Base-by-base conservation (phyloP, 2,113 vertebrate genomes). In the Australoheros scitulus region DNA sequence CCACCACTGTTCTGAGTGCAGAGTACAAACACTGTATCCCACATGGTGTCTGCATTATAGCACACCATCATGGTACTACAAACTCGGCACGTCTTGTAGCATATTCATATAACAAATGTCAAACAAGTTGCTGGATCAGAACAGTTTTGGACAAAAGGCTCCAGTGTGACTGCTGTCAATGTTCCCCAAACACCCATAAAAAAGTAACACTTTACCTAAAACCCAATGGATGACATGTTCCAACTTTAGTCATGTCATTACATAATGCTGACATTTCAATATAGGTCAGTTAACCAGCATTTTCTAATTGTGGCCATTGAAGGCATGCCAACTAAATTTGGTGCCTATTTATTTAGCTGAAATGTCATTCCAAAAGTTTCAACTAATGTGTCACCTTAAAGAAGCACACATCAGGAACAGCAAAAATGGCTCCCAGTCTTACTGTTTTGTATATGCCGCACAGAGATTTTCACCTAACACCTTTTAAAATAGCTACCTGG, bases 131-230 rank as follows among this genome's bases (percentile, higher is more conserved):
- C 57, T 26, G 2, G 1, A 22, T 29, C 32, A 80, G 20, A 61
- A 38, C 70, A 6, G 47, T 72, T 52, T 26, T 17, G 2, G 15
- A 57, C 26, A 32, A 29, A 72, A 29, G 4, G 17, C 60, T 24
- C 18, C 41, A 61, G 60, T 63, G 13, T 59, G 80, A 74, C 76
- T 80, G 29, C 81, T 75, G 76, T 47, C 59, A 68, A 26, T 15
- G 20, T 65, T 89, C 90, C 87, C 90, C 83, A 92, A 91, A 91
- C 60, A 85, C 36, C 74, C 57, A 81, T 61, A 50, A 63, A 58
- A 81, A 79, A 82, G 29, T 6, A 65, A 89, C 76, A 82, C 34
- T 24, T 78, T 14, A 75, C 7, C 24, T 55, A 22, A 78, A 78
- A 65, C 74, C 61, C 77, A 77, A 1, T 55, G 6, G 11, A 65